Evolutionary conservation across 30 jellyfish, hydroid and myxozoan species (phyloP).

Genomic region (Sanderia malayensis): DNA sequence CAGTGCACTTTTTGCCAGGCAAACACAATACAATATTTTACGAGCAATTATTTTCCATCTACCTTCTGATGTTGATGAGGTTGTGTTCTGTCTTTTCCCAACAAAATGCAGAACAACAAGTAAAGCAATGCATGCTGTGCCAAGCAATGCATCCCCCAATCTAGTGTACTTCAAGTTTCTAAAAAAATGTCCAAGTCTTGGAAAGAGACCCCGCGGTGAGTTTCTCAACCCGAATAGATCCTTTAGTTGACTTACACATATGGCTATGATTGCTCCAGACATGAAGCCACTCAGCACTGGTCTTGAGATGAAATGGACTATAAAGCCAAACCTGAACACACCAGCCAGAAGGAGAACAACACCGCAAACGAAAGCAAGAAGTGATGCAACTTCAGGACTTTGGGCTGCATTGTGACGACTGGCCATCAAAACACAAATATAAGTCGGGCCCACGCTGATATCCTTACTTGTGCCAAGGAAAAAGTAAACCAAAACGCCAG

Average conservation of each 20-base stretch:
- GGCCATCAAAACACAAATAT: constrained; percentile 52
- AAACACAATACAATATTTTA: constrained; percentile 17
- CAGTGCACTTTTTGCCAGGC: constrained; percentile 59
- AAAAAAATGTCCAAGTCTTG: constrained; percentile 34
- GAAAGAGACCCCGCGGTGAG: constrained; percentile 49
- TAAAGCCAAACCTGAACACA: constrained; percentile 52
- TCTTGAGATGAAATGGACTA: constrained; percentile 65
- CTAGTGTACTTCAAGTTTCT: constrained; percentile 38
- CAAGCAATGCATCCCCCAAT: constrained; percentile 71
- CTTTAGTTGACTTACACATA: constrained; percentile 47
- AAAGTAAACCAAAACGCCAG: constrained; percentile 72
- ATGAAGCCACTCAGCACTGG: constrained; percentile 84
- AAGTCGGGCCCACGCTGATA: constrained; percentile 81
- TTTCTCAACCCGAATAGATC: constrained; percentile 60
- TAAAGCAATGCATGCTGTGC: constrained; percentile 39
- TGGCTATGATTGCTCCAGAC: constrained; percentile 69
- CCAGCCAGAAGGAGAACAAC: constrained; percentile 49
- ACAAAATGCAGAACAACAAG: constrained; percentile 19
- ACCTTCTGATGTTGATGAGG: too few species aligned
- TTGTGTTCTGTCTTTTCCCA: not conserved
- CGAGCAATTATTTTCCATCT: constrained; percentile 4
- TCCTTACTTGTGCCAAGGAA: constrained; percentile 80
- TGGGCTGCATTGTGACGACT: constrained; percentile 30
- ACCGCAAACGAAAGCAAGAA: constrained; percentile 62
- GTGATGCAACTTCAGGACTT: constrained; percentile 57